Base-by-base conservation (phyloP, 2,113 vertebrate genomes). In the Lethenteron camtschaticum region DNA sequence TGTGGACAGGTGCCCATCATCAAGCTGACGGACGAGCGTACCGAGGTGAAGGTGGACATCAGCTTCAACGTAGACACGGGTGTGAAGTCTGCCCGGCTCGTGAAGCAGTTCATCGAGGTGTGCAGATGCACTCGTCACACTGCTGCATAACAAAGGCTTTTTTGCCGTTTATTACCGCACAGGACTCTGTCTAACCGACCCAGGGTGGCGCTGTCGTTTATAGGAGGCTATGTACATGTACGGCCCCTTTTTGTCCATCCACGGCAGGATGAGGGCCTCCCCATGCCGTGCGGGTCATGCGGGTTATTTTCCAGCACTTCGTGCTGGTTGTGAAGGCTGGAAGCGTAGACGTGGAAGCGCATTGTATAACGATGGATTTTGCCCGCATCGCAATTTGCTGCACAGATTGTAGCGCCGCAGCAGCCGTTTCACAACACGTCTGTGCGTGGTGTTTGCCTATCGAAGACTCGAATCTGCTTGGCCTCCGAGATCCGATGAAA, bases 21-120 rank as follows among this genome's bases (percentile, higher is more conserved):
- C 77, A 99, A 99, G 76, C 84, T 99, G 75, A 96, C 90, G 7
- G 94, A 99, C 80, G 88, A 87, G 81, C 87, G 91, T 79, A 96
- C 94, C 0, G 92, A 99, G 69, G 90, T 99, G 55, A 99, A 96
- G 82, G 94, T 99, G 68, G 94, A 99, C 81, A 96, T 99, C 81
- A 96, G 94, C 79, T 99, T 96, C 77, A 99, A 99, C 59, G 86
- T 96, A 72, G 89, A 95, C 83, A 95, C 88, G 56, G 92, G 92
- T 18, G 90, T 99, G 70, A 94, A 90, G 81, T 89, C 94, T 68
- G 92, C 94, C 13, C 85, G 81, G 75, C 87, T 96, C 78, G 95
- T 99, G 76, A 92, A 90, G 81, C 90, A 88, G 70, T 95, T 89
- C 69, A 83, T 95, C 75, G 89, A 95, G 89, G 94, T 97, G 71